phyloP scores from a whole-genome alignment of 1,140 invertebrate genomes.

The Sinella curviseta region DNA sequence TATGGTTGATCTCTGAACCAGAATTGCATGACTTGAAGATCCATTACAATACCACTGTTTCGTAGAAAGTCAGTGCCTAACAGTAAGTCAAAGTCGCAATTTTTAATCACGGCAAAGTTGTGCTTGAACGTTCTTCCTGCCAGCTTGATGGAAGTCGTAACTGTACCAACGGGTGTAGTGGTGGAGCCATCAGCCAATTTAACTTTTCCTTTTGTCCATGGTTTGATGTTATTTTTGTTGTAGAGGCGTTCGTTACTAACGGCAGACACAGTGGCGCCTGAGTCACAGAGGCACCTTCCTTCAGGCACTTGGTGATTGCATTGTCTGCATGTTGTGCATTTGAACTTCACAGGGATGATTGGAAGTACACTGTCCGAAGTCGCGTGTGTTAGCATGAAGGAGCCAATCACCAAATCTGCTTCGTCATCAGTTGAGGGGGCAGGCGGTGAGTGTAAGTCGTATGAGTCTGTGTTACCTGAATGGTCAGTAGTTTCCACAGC shows the following conservation, averaged over 20 bases:
- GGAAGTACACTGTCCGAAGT: not conserved
- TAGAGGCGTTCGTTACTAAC: not conserved
- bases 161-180: not conserved
- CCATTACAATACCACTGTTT: not conserved
- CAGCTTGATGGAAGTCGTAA: not conserved
- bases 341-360: not conserved
- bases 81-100: not conserved
- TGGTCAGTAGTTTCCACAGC: too few species aligned
- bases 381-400: not conserved
- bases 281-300: not conserved
- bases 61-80: constrained; percentile 2
- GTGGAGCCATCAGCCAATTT: not conserved
- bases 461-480: not conserved
- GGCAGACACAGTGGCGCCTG: not conserved
- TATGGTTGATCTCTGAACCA: not conserved
- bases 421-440: not conserved
- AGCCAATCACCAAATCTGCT: not conserved
- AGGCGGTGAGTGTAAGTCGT: not conserved
- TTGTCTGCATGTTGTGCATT: not conserved
- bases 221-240: not conserved
- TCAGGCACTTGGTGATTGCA: not conserved
- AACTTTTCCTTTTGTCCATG: not conserved
- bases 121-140: not conserved
- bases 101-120: not conserved
- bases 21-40: not conserved